A percentile compares a stretch with the other conserved stretches of the same genome.
These are phyloP conservation scores for Pygoscelis adeliae DNA, from an alignment of 2,113 vertebrate species.

Conservation along the genomic window DNA sequence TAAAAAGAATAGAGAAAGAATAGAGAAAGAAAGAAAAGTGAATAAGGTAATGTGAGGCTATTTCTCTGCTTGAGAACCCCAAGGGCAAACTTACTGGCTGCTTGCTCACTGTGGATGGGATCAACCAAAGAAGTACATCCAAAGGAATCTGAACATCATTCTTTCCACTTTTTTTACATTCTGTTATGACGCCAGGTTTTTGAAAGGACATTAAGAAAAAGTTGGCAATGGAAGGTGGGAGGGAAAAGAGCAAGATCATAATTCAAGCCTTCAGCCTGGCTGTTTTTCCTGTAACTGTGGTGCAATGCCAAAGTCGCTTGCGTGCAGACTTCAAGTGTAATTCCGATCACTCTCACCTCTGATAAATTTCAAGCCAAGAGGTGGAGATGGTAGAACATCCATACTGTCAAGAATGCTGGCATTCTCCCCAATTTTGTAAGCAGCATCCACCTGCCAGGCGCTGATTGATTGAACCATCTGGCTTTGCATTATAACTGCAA, in stretches of 20 bases:
- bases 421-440: not conserved
- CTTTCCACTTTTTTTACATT: not conserved
- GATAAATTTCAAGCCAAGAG: conserved; percentile 2
- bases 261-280: not conserved
- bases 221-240: not conserved
- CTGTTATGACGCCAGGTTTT: not conserved
- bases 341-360: not conserved
- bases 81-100: not conserved
- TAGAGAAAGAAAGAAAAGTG: not conserved
- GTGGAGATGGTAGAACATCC: not conserved
- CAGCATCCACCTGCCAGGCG: not conserved
- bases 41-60: not conserved
- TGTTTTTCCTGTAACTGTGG: not conserved
- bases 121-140: not conserved
- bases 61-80: not conserved
- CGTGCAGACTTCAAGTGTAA: not conserved
- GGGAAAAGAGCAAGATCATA: not conserved
- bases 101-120: not conserved
- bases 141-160: not conserved
- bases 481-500: not conserved
- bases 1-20: not conserved
- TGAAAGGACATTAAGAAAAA: not conserved
- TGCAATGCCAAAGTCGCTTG: not conserved
- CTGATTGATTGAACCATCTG: conserved; percentile 28
- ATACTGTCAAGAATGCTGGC: conserved; percentile 6